Evolutionary conservation across 92 coral and sea anemone species (phyloP), one percentile per base, ranked within the genome.

Genomic region (Siderastrea radians): DNA sequence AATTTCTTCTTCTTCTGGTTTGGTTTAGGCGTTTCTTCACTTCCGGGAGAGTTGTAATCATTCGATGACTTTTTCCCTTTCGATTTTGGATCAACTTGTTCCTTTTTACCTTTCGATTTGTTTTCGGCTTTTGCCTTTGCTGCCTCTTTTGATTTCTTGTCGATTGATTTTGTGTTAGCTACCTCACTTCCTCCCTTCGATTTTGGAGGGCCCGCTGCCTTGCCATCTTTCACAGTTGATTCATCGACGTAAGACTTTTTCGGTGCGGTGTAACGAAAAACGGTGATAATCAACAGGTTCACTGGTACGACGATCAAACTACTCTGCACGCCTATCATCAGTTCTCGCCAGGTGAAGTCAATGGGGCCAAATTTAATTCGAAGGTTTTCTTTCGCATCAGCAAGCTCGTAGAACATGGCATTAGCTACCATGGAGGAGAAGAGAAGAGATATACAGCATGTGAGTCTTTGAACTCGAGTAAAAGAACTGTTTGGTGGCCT

Each of bases 401-500:
- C 88, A 61, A 47, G n/a, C 48, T 88, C 85, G 47, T 90, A 90
- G 45, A 90, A 90, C 93, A 90, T 90, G 0, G 93, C 93, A 52
- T 86, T 90, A 1, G 88, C 76, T 43, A 90, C 61, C 93, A 90
- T 90, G 14, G 93, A 78, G n/a, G 91, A 90, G 38, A 90, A 86
- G 0, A 90, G 75, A 4, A 90, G 78, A 2, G 91, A 86, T 49
- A 90, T 48, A 74, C 93, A 90, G 16, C 93, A 90, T 3, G 93
- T 86, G 61, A 90, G 60, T 26, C 93, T 68, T 52, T 95, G 98
- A 17, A 95, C 96, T 49, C 98, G 88, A 1, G 98, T 95, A 49
- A 95, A 95, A 7, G 89, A 67, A 61, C 93, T 95, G 61, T 85
- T 81, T 43, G 98, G 98, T 2, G 98, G 91, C 74, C 94, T 82